These are phyloP conservation scores for Cheilosia variabilis DNA, from an alignment of 2,888 invertebrate genomes.

Conservation along the genomic window DNA sequence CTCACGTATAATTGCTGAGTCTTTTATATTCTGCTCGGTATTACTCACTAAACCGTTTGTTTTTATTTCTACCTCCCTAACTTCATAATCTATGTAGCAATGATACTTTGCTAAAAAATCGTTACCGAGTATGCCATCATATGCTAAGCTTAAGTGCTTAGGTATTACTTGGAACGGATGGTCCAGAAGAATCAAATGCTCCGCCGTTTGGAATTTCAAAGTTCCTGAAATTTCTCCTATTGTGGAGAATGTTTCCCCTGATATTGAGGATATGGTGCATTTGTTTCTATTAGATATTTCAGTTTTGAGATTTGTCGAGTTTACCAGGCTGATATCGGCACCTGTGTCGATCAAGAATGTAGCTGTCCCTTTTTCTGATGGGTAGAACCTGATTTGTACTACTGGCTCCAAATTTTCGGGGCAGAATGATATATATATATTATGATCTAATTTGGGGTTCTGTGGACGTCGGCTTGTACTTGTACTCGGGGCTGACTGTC, in stretches of 20 bases:
- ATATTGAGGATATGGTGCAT: neutral
- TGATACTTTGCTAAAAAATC: too few relatives aligned
- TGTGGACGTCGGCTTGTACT: neutral
- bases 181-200: neutral
- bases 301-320: neutral
- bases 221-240: neutral
- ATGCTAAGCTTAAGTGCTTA: neutral
- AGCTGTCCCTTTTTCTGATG: neutral
- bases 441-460: neutral
- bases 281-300: neutral
- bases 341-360: constrained; percentile 19
- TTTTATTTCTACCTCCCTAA: too few relatives aligned
- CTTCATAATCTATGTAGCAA: too few relatives aligned
- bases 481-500: constrained; percentile 14
- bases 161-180: neutral
- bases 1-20: neutral
- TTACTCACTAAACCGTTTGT: neutral
- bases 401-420: constrained; percentile 10
- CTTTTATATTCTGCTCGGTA: neutral
- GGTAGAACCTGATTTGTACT: constrained; percentile 1
- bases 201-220: neutral
- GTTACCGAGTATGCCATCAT: neutral
- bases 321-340: constrained; percentile 8
- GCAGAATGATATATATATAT: constrained; percentile 5
- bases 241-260: neutral